phyloP scores from a whole-genome alignment of 1,140 invertebrate species.

The Planococcus citri region DNA sequence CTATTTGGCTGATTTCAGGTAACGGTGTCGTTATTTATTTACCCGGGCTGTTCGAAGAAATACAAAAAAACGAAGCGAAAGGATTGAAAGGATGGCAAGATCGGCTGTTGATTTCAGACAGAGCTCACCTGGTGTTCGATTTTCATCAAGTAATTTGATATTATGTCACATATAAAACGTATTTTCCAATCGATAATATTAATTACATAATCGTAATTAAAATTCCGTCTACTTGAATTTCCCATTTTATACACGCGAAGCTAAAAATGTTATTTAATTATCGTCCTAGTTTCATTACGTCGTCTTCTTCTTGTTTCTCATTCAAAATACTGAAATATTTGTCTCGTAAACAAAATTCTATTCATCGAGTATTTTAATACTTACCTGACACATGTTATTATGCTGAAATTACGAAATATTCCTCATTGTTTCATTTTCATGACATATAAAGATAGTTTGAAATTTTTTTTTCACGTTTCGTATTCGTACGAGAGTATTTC shows the following conservation, averaged over 20 bases:
- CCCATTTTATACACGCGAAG: too few species aligned
- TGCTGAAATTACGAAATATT: neutral
- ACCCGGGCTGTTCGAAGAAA: conserved; percentile 88
- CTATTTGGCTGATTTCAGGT: too few species aligned
- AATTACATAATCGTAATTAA: too few species aligned
- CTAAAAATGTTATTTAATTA: too few species aligned
- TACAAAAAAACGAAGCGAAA: conserved; percentile 82
- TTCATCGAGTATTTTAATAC: too few species aligned
- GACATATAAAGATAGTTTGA: neutral
- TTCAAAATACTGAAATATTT: too few species aligned
- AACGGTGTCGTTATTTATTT: conserved; percentile 97
- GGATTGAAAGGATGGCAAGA: conserved; percentile 72
- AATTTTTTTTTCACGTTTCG: too few species aligned
- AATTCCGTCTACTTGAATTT: too few species aligned
- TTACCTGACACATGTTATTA: neutral
- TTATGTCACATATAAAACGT: neutral
- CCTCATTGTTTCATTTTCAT: neutral
- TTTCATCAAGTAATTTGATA: conserved; percentile 52
- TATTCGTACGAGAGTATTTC: too few species aligned
- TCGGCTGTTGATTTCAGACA: conserved; percentile 83
- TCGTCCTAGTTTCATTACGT: neutral
- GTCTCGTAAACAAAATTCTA: neutral
- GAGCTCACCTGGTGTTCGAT: conserved; percentile 90
- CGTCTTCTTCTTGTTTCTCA: too few species aligned
- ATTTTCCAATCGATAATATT: too few species aligned